Conservation (phyloP, 2,888 invertebrate species). For the Drosophila differens region DNA sequence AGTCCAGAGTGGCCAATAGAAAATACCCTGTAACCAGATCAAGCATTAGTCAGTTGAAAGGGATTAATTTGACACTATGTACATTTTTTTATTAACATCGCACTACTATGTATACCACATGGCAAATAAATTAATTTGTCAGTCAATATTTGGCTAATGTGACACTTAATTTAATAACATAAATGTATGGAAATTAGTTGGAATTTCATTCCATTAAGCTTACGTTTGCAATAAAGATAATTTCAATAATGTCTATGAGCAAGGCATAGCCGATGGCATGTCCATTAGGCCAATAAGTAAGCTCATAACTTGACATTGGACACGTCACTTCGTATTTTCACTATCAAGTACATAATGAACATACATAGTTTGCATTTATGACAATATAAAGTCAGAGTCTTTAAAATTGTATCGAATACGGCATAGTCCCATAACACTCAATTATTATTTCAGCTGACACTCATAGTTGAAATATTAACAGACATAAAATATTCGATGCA, state of each 20-base stretch:
- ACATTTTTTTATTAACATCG: background rate
- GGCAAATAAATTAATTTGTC: background rate
- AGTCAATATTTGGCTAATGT: background rate
- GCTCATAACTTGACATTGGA: background rate
- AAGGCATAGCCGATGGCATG: background rate
- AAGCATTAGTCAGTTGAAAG: background rate
- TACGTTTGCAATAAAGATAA: background rate
- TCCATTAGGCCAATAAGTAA: no score
- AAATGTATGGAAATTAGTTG: background rate
- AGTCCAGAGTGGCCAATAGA: background rate
- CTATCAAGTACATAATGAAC: background rate
- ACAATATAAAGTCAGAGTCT: background rate
- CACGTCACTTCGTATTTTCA: background rate
- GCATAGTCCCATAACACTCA: background rate
- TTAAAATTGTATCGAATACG: background rate
- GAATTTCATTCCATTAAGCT: background rate
- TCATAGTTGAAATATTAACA: background rate
- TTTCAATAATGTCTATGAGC: background rate
- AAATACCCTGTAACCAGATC: background rate
- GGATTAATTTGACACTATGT: background rate
- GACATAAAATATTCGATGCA: background rate
- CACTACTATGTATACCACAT: background rate
- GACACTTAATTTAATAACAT: background rate
- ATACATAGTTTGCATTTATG: background rate
- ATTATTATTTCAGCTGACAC: conserved; percentile 14